Evolutionary conservation across 2,797 vertebrate species (phyloP), one percentile per base, ranked within the genome.

Genomic region (Otus scops): DNA sequence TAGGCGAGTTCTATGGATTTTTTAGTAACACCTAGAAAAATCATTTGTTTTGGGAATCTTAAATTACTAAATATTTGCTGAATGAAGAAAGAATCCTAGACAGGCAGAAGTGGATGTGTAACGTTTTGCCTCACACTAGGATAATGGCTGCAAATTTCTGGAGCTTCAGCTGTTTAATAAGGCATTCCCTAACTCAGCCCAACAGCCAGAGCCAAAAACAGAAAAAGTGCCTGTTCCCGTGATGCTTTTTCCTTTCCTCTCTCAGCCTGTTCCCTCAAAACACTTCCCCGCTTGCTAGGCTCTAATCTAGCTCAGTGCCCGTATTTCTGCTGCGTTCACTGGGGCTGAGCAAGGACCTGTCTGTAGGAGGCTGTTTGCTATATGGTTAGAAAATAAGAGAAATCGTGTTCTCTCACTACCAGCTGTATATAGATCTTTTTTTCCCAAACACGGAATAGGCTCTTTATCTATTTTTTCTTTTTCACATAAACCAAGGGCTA

Each of bases 121-220:
- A 56, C 4, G 0, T 65, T 95, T 92, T 93, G 39, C 70, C 77
- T 95, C 39, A 10, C 65, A 7, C 48, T 45, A 28, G 48, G 79
- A 26, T 85, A 88, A 81, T 75, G 93, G 90, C 88, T 93, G 84
- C 68, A 63, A 3, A 69, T 91, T 92, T 91, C n/a, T 61, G 19
- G 63, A 70, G 74, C 47, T 82, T 94, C 80, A 88, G 45, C 79
- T 92, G 57, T 75, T 85, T 88, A 82, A 80, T 88, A 85, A 67
- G 54, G 34, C 54, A 51, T 86, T 86, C 20, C 56, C 85, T 45
- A 68, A 18, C 45, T 77, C 63, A 67, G 67, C 70, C 51, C 67
- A 70, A 8, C 70, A 91, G 54, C 67, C 48, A 32, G 68, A 84
- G 86, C 83, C 92, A 84, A 84, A 71, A 69, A 10, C 63, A 59